These are phyloP conservation scores for Drosophila elegans DNA, from an alignment of 1,140 invertebrate species.

Conservation along the genomic window DNA sequence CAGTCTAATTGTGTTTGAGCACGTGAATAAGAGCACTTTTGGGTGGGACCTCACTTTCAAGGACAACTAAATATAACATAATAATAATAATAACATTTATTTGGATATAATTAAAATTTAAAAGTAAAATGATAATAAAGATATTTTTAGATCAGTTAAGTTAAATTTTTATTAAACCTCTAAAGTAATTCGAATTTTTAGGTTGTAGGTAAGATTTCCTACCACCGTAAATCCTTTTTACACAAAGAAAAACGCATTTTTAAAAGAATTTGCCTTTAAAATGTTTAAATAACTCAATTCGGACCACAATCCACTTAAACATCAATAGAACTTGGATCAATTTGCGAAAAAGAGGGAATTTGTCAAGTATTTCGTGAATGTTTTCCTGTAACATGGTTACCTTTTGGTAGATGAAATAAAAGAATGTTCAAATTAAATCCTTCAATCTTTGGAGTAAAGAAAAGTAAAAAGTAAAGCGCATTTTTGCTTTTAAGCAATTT, in stretches of 20 bases:
- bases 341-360: background rate
- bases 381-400: conserved; percentile 1
- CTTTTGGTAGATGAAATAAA: conserved; percentile 2
- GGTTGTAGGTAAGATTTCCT: no score
- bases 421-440: conserved; percentile 26
- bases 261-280: background rate
- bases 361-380: conserved; percentile 3
- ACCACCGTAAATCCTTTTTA: no score
- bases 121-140: no score
- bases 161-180: no score
- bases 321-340: conserved; percentile 5
- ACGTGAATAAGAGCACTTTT: conserved; percentile 6
- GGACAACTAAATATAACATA: background rate
- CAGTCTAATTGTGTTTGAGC: conserved; percentile 17
- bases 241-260: no score
- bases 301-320: background rate
- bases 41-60: background rate
- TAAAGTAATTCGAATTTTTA: no score
- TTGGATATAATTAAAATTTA: no score
- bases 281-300: background rate
- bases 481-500: conserved; percentile 75
- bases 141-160: no score
- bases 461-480: conserved; percentile 49
- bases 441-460: conserved; percentile 8
- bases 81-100: background rate